Base-by-base conservation (phyloP, 23 tunicate genomes). In the Trididemnum miniatum region DNA sequence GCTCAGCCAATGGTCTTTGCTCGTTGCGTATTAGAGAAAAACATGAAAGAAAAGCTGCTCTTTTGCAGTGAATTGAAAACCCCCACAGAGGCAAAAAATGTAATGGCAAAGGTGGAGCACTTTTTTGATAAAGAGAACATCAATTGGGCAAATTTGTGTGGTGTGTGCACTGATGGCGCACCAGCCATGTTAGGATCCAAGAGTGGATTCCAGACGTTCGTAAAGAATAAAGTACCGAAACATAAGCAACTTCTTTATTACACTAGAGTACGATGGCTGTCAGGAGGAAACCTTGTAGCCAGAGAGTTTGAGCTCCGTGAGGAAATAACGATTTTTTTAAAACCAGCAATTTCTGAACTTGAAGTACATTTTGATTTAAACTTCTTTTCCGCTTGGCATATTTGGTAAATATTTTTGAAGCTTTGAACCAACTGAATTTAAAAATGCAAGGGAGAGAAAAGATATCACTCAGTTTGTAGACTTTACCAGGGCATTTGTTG, bases 251-350 rank as follows among this genome's bases (percentile, higher is more conserved):
- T 73, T 73, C 79, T 73, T 28, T 73, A 73, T 27, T 38, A 38
- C 79, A 35, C 59, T 37, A 73, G 37, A 73, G 59, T 36, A 26
- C 79, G 57, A 73, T 73, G 79, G 59, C 79, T 73, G 79, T 73
- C 79, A 73, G 38, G 59, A 73, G 74, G 74, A 2, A 80, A 63
- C 84, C 54, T 63, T 80, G 72, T 64, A 64, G 72, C 84, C 72
- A 80, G 84, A 80, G 54, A 63, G 73, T 80, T 80, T 64, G 84
- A 80, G 74, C 84, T 80, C 84, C 84, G 59, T 33, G 74, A 80
- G 34, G 74, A 80, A 35, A 63, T 80, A 64, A 64, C 63, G 54
- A 35, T 34, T 54, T 80, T 80, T 80, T 29, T 80, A 29, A 28
- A 37, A 62, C 35, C 73, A 62, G 84, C 73, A 64, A 80, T 63